Evolutionary conservation across 2,113 vertebrate genomes (phyloP).

Genomic region (Chinchilla lanigera): DNA sequence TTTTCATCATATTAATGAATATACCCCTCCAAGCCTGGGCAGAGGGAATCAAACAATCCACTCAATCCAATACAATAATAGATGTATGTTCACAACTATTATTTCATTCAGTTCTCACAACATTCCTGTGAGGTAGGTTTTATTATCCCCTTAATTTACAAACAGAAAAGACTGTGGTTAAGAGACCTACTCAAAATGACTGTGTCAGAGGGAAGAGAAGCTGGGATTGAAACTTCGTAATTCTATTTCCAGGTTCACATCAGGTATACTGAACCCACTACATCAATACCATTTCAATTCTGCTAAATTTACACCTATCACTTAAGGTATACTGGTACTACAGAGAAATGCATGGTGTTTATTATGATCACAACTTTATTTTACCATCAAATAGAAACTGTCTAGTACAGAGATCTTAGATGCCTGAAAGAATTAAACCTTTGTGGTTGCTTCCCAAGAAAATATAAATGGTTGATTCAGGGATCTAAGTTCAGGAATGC

Average conservation of each 20-base stretch:
- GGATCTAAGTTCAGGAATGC: not conserved
- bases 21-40: not conserved
- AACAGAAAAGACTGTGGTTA: not conserved
- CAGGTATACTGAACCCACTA: not conserved
- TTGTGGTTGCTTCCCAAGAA: not conserved
- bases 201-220: conserved; percentile 9
- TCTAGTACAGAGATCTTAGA: conserved; percentile 4
- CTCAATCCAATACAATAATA: too few species aligned
- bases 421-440: conserved; percentile 42
- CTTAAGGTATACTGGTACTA: not conserved
- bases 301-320: not conserved
- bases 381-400: conserved; percentile 32
- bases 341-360: not conserved
- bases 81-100: not conserved
- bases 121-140: not conserved
- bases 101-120: not conserved
- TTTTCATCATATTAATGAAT: not conserved
- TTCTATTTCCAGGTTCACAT: conserved; percentile 30
- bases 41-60: not conserved
- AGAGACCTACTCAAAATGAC: conserved; percentile 34
- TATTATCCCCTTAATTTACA: conserved; percentile 30
- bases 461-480: conserved; percentile 11
- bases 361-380: not conserved
- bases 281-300: conserved; percentile 14
- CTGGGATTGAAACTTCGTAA: not conserved